Conservation (phyloP, 1,140 invertebrate genomes). For the Euura lappo region DNA sequence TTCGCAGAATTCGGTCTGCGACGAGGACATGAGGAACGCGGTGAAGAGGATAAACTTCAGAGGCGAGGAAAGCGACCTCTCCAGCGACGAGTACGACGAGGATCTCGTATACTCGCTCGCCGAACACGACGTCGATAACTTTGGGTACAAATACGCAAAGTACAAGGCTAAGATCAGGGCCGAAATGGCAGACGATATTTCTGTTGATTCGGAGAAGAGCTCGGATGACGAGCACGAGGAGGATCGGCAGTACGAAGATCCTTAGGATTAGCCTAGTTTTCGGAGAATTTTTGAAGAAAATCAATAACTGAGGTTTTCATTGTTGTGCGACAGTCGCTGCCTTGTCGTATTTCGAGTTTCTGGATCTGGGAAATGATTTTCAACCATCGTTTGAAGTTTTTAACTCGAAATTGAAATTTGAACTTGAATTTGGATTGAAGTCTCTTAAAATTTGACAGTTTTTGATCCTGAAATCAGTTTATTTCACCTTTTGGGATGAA, state of each 20-base stretch:
- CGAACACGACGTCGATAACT: conserved; percentile 57
- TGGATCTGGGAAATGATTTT: too few relatives aligned
- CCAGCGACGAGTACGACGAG: conserved; percentile 51
- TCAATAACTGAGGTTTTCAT: too few relatives aligned
- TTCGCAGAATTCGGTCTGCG: conserved; percentile 43
- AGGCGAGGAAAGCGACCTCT: conserved; percentile 45
- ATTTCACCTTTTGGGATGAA: too few relatives aligned
- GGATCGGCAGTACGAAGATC: background rate
- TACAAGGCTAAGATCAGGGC: conserved; percentile 59
- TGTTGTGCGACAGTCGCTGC: too few relatives aligned
- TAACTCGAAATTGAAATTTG: too few relatives aligned
- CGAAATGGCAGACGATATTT: conserved; percentile 29
- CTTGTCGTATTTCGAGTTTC: too few relatives aligned
- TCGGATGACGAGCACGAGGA: background rate
- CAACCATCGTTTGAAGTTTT: too few relatives aligned
- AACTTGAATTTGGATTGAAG: too few relatives aligned
- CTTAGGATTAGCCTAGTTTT: background rate
- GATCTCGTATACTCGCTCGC: conserved; percentile 59
- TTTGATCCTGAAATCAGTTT: too few relatives aligned
- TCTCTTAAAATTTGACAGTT: too few relatives aligned
- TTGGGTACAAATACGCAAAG: conserved; percentile 63
- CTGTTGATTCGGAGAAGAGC: background rate
- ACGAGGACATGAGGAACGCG: conserved; percentile 48
- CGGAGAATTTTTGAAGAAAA: too few relatives aligned
- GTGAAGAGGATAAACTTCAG: conserved; percentile 38